phyloP scores from a whole-genome alignment of 2,888 invertebrate species.

The Alloplasta piceator region DNA sequence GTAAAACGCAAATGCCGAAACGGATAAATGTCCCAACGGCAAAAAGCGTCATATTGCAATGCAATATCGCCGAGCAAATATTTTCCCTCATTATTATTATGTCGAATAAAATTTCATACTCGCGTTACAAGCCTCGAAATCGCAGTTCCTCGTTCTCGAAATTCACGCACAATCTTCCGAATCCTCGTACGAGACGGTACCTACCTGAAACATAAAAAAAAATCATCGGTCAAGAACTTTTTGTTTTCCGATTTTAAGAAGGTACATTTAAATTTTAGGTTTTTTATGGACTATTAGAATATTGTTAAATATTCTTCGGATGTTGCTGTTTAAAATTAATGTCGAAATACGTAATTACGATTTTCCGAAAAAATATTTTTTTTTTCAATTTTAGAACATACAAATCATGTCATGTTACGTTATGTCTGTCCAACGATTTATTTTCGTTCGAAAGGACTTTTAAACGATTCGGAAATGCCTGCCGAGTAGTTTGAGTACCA shows the following conservation, averaged over 20 bases:
- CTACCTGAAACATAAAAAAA: conserved; percentile 79
- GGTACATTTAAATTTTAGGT: too few species aligned
- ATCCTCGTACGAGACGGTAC: conserved; percentile 77
- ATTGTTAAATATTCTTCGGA: too few species aligned
- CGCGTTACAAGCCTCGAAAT: conserved; percentile 17
- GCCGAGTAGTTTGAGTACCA: too few species aligned
- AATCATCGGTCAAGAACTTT: conserved; percentile 12
- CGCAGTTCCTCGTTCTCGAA: conserved; percentile 70
- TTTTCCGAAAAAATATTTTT: too few species aligned
- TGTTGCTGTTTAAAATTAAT: too few species aligned
- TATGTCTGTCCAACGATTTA: too few species aligned
- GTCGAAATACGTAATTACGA: too few species aligned
- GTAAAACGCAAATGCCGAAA: neutral
- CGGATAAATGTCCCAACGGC: conserved; percentile 9
- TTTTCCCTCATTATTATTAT: conserved; percentile 14
- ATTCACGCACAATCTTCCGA: conserved; percentile 64
- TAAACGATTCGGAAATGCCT: too few species aligned
- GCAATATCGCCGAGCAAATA: conserved; percentile 8
- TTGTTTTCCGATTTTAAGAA: neutral
- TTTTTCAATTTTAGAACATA: too few species aligned
- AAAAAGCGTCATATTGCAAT: conserved; percentile 15
- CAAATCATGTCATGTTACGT: too few species aligned
- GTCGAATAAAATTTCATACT: conserved; percentile 22
- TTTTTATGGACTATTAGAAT: too few species aligned
- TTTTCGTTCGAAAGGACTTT: too few species aligned